These are phyloP conservation scores for Pogonomyrmex barbatus DNA, from an alignment of 1,140 invertebrate species.

Conservation along the genomic window DNA sequence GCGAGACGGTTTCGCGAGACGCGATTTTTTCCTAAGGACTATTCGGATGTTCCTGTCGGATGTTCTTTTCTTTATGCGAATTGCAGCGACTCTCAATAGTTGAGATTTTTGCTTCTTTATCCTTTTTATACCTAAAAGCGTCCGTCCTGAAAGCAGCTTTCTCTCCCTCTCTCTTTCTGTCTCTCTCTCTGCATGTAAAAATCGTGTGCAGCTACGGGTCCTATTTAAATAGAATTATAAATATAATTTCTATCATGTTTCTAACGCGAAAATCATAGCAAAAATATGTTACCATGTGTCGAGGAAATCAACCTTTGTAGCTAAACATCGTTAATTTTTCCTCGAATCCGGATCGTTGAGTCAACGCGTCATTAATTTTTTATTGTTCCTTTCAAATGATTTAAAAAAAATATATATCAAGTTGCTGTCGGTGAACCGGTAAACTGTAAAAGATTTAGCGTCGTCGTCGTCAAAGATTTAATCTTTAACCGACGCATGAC, in stretches of 20 bases:
- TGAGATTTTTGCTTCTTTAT: not conserved
- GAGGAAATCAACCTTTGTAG: not conserved
- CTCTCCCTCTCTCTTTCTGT: not conserved
- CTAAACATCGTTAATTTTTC: not conserved
- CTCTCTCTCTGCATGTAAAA: not conserved
- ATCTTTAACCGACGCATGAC: not conserved
- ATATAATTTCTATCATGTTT: not conserved
- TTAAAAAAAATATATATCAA: not conserved
- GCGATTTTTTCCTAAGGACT: constrained; percentile 12
- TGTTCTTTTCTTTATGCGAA: not conserved
- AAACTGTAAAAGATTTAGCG: not conserved
- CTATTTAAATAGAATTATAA: not conserved
- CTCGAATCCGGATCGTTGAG: not conserved
- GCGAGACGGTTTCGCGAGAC: not conserved
- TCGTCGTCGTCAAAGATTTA: not conserved
- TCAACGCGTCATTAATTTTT: constrained; percentile 5
- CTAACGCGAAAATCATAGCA: not conserved
- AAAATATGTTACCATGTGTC: not conserved
- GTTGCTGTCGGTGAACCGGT: not conserved
- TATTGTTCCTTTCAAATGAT: not conserved
- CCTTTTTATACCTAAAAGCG: too few species aligned
- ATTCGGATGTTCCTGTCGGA: constrained; percentile 3
- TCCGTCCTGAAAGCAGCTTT: constrained; percentile 3
- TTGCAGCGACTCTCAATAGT: constrained; percentile 1
- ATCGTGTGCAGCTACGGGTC: not conserved